Base-by-base conservation (phyloP, 2,797 vertebrate species). In the Fistularia commersonii region DNA sequence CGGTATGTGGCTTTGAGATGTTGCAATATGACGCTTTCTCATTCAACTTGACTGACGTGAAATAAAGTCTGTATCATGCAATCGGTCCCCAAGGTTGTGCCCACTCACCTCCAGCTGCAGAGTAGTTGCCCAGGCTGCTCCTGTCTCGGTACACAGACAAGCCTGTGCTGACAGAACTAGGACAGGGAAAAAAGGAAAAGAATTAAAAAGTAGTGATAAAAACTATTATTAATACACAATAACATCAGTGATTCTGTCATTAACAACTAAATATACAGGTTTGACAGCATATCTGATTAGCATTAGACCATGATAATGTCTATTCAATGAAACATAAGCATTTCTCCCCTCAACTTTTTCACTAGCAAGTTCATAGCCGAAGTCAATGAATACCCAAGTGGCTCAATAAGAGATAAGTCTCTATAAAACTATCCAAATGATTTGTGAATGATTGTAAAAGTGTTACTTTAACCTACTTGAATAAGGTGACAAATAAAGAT, bases 51-150 rank as follows among this genome's bases (percentile, higher is more conserved):
- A 23, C 23, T 23, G 23, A 23, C 23, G 4, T 23, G 23, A 23
- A 23, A 23, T 23, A 23, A 23, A 23, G 23, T 23, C 23, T 2
- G 23, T 2, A 23, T 23, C 23, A 23, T 23, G 14, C 1, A 34
- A 34, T 14, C 52, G 9, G 15, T 11, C 14, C 8, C 8, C 0
- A 0, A 0, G 12, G 11, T 23, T 2, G 23, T 23, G 23, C 23
- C 23, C 23, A 74, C 92, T 93, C 81, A 98, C 95, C 95, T 88
- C 97, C 97, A 31, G 95, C 95, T n/a, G 87, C 81, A 32, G 82
- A 85, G 12, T 89, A 98, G 45, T 98, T 83, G 54, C 90, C 76
- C 42, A 96, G 1, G 40, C 80, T 37, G 8, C 81, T 83, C 79
- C 91, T 91, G 81, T 97, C 85, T 32, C 86, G 83, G 83, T 97